A percentile compares a stretch with the other conserved stretches of the same genome.
phyloP scores from a whole-genome alignment of 2,113 vertebrate genomes.

The Cranoglanis bouderius region DNA sequence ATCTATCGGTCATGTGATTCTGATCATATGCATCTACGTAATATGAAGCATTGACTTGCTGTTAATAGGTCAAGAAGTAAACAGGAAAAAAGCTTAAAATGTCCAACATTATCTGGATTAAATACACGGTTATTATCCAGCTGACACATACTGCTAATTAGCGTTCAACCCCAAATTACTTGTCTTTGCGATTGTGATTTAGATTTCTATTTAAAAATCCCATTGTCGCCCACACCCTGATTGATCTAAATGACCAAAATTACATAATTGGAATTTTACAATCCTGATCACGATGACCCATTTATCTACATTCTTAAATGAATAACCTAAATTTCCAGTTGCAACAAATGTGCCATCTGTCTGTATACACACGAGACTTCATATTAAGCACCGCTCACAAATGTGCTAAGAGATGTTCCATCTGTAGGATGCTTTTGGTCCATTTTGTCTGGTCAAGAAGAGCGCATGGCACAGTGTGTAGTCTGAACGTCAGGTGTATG shows the following conservation, averaged over 20 bases:
- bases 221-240: neutral
- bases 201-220: neutral
- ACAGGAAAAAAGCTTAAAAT: neutral
- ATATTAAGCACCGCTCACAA: neutral
- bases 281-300: neutral
- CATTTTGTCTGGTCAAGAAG: neutral
- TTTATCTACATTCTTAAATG: neutral
- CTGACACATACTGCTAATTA: neutral
- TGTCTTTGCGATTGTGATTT: neutral
- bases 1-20: neutral
- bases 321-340: neutral
- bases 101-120: neutral
- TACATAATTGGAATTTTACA: neutral
- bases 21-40: neutral
- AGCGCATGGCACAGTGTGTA: neutral
- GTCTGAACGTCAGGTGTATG: neutral
- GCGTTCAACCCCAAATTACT: neutral
- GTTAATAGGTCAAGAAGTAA: neutral
- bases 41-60: neutral
- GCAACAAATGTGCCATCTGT: slow-evolving; percentile 8
- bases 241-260: neutral
- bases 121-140: neutral
- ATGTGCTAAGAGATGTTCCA: neutral
- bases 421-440: slow-evolving; percentile 14
- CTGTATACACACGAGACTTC: slow-evolving; percentile 5